Evolutionary conservation across 2,888 invertebrate genomes (phyloP).

Genomic region (Epinotia nisella): DNA sequence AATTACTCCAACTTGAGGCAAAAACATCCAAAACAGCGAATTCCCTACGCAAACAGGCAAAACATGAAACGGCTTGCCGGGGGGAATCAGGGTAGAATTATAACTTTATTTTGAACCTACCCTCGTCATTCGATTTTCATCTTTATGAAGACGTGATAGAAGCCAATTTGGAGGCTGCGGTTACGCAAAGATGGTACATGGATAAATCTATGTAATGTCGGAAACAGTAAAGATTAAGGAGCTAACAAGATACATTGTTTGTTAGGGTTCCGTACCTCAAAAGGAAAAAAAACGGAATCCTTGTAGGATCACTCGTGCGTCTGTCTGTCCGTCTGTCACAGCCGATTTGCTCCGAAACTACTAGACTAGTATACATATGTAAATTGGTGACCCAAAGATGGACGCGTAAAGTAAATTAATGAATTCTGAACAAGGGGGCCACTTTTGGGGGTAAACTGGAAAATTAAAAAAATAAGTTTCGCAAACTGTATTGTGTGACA

Average conservation of each 20-base stretch:
- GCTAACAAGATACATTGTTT: conserved; percentile 16
- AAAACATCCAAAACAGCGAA: conserved; percentile 27
- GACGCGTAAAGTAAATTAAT: no score
- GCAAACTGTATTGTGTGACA: no score
- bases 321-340: no score
- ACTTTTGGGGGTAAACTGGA: no score
- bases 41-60: conserved; percentile 30
- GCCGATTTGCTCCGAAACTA: no score
- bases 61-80: conserved; percentile 31
- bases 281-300: no score
- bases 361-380: no score
- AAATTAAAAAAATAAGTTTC: no score
- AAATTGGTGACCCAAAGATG: no score
- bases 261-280: no score
- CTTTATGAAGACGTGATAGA: conserved; percentile 8
- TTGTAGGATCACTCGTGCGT: no score
- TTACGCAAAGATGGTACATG: conserved; percentile 15
- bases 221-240: conserved; percentile 34
- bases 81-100: conserved; percentile 46
- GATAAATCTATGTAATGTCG: conserved; percentile 30
- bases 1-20: conserved; percentile 32
- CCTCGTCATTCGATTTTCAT: conserved; percentile 11
- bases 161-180: background rate
- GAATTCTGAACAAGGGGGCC: no score
- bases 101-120: conserved; percentile 47